Evolutionary conservation across 2,888 invertebrate species (phyloP).

Genomic region (Lycia hirtaria): DNA sequence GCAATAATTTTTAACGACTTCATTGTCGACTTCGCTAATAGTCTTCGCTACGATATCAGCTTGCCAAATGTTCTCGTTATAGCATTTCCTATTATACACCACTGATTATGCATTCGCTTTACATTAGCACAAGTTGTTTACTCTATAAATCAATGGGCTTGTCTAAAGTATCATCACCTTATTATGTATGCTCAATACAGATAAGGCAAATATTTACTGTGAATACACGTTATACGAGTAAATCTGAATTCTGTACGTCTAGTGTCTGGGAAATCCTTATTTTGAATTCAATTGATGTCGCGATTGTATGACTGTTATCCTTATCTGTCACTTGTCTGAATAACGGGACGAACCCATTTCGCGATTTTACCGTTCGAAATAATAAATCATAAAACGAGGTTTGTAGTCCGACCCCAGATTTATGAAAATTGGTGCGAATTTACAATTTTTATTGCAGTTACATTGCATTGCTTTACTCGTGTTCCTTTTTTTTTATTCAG

Average conservation of each 20-base stretch:
- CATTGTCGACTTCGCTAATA: conserved; percentile 75
- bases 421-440: conserved; percentile 16
- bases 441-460: background rate
- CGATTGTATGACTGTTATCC: conserved; percentile 69
- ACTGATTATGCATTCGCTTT: conserved; percentile 11
- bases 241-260: conserved; percentile 3
- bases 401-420: conserved; percentile 56
- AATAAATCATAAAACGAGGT: conserved; percentile 69
- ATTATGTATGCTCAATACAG: background rate
- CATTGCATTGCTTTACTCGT: background rate
- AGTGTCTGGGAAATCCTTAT: conserved; percentile 52
- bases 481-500: background rate
- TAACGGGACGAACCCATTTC: conserved; percentile 74
- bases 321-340: conserved; percentile 68
- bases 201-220: conserved; percentile 12
- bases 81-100: conserved; percentile 42
- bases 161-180: conserved; percentile 8
- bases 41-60: conserved; percentile 57
- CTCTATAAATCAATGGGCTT: conserved; percentile 7
- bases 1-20: conserved; percentile 78
- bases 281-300: conserved; percentile 68
- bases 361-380: conserved; percentile 73
- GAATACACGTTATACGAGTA: conserved; percentile 9
- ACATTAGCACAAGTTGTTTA: conserved; percentile 7
- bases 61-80: conserved; percentile 58